Conservation (phyloP, 1,140 invertebrate genomes). For the Magallana angulata region DNA sequence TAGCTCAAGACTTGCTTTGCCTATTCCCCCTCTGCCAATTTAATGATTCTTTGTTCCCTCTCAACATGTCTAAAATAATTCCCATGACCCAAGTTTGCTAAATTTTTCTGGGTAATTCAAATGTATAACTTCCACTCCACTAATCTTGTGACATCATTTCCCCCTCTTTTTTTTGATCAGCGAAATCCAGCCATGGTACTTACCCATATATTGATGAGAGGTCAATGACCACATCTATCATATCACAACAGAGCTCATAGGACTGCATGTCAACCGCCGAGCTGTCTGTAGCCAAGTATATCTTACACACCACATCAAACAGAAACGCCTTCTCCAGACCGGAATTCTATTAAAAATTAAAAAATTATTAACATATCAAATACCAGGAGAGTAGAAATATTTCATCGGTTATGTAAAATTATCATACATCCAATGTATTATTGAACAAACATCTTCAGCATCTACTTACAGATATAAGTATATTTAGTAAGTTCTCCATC, state of each 20-base stretch:
- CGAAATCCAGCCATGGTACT: conserved; percentile 54
- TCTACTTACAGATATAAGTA: conserved; percentile 95
- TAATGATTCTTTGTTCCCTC: too few relatives aligned
- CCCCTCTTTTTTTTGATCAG: too few relatives aligned
- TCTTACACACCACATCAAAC: conserved; percentile 99
- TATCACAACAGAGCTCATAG: conserved; percentile 99
- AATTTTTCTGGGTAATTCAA: too few relatives aligned
- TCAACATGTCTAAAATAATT: too few relatives aligned
- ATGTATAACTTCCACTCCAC: too few relatives aligned
- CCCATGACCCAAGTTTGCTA: too few relatives aligned
- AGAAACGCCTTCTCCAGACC: conserved; percentile 99
- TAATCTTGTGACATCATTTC: too few relatives aligned
- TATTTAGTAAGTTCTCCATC: conserved; percentile 98
- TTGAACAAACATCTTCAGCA: background rate
- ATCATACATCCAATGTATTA: background rate
- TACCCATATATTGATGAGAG: conserved; percentile 99
- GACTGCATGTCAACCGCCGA: conserved; percentile 99
- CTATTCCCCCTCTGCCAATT: too few relatives aligned
- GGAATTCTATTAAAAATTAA: conserved; percentile 87
- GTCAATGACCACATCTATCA: conserved; percentile 99
- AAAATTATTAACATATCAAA: background rate
- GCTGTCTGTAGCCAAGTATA: conserved; percentile 99
- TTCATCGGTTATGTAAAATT: background rate
- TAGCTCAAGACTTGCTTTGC: too few relatives aligned
- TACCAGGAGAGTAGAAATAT: too few relatives aligned